Evolutionary conservation across 1,140 invertebrate genomes (phyloP).

Genomic region (Platyscapa corneri): DNA sequence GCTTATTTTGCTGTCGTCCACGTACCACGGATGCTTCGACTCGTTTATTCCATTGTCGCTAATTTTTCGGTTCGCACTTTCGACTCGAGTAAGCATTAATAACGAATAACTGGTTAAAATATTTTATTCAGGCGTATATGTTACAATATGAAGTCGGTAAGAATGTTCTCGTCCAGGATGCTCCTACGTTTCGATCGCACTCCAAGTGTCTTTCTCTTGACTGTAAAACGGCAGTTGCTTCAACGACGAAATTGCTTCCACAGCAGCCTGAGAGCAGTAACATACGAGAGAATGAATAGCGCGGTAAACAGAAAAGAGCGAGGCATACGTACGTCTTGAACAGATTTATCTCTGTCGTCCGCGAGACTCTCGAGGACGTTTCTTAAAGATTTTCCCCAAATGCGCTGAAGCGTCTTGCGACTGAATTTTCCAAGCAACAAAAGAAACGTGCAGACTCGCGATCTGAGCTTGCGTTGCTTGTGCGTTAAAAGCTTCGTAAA

Average conservation of each 20-base stretch:
- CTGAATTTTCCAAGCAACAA: constrained; percentile 80
- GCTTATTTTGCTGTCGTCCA: too few species aligned
- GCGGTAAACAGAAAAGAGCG: constrained; percentile 2
- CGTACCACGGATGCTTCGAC: too few species aligned
- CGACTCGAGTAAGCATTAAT: too few species aligned
- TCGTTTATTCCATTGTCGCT: too few species aligned
- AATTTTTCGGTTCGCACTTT: too few species aligned
- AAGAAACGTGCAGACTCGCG: constrained; percentile 81
- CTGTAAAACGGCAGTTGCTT: constrained; percentile 44
- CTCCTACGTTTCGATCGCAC: neutral
- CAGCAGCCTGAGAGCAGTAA: constrained; percentile 17
- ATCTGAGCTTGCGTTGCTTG: constrained; percentile 76
- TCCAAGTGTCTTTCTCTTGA: constrained; percentile 37
- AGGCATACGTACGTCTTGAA: constrained; percentile 70
- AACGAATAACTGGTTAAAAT: neutral
- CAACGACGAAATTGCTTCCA: constrained; percentile 15
- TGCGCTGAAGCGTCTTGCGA: constrained; percentile 78
- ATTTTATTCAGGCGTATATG: neutral
- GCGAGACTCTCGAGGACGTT: constrained; percentile 64
- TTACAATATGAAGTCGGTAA: neutral
- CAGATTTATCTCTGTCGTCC: constrained; percentile 73
- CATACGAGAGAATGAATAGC: neutral
- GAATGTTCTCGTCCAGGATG: neutral
- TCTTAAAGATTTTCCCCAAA: constrained; percentile 77
- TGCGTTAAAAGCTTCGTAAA: constrained; percentile 59